Percentiles rank a stretch among this genome's conserved stretches.
Conservation (phyloP, 1,140 invertebrate genomes). For the Pogonomyrmex californicus region DNA sequence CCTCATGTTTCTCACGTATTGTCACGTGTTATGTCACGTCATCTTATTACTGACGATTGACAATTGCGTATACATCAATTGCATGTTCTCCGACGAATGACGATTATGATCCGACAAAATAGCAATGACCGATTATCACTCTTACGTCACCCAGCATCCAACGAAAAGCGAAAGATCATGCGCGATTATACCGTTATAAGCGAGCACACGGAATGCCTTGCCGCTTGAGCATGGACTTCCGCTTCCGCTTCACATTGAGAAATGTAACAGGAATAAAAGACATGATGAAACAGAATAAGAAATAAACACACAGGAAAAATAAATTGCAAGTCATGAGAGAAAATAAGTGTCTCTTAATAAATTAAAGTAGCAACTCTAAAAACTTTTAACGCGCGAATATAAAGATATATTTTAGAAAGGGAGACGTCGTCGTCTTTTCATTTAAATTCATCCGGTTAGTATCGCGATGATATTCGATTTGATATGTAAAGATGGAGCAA, state of each 20-base stretch:
- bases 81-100: not conserved
- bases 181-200: not conserved
- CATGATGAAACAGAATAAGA: not conserved
- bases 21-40: not conserved
- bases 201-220: not conserved
- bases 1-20: not conserved
- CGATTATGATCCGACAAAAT: not conserved
- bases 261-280: not conserved
- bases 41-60: not conserved
- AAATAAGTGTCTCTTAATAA: not conserved
- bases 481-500: not conserved
- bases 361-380: too few species aligned
- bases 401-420: not conserved
- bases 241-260: not conserved
- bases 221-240: not conserved
- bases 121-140: constrained; percentile 25
- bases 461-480: not conserved
- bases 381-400: not conserved
- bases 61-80: constrained; percentile 1
- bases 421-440: too few species aligned
- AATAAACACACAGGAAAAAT: not conserved
- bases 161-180: not conserved
- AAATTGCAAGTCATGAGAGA: not conserved
- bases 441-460: not conserved
- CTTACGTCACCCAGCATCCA: constrained; percentile 2